Evolutionary conservation across 2,888 invertebrate species (phyloP).

Genomic region (Furcula furcula): DNA sequence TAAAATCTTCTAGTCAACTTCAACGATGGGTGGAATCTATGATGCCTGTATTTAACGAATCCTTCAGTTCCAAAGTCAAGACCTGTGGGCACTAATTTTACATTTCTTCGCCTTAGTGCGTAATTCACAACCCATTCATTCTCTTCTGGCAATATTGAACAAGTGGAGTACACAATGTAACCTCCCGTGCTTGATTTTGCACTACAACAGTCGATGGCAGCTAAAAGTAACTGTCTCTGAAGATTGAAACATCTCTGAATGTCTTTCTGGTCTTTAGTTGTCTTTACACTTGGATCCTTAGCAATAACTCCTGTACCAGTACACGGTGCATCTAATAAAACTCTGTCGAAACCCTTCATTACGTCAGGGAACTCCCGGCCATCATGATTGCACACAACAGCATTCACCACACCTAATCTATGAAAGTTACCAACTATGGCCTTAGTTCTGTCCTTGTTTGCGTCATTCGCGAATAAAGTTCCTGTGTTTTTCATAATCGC

Average conservation of each 20-base stretch:
- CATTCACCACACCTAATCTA: conserved; percentile 96
- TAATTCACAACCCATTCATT: conserved; percentile 99
- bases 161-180: conserved; percentile 98
- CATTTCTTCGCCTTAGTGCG: conserved; percentile 95
- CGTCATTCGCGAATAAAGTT: conserved; percentile 97
- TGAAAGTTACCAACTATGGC: conserved; percentile 98
- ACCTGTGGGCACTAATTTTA: conserved; percentile 96
- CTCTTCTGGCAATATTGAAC: conserved; percentile 98
- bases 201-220: conserved; percentile 98
- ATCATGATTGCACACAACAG: conserved; percentile 94
- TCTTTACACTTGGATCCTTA: conserved; percentile 98
- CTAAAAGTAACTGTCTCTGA: conserved; percentile 94
- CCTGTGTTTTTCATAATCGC: conserved; percentile 99
- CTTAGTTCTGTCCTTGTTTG: conserved; percentile 93
- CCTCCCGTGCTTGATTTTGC: conserved; percentile 96
- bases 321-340: conserved; percentile 98
- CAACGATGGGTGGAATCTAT: conserved; percentile 94
- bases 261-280: conserved; percentile 93
- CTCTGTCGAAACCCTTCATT: conserved; percentile 96
- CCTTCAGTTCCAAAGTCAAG: conserved; percentile 98
- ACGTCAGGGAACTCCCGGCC: conserved; percentile 92
- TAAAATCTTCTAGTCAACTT: conserved; percentile 95
- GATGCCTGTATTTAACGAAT: conserved; percentile 92
- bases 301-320: conserved; percentile 99
- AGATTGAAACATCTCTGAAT: conserved; percentile 95